Evolutionary conservation across 1,140 invertebrate genomes (phyloP).

Genomic region (Probaryconus sp.): DNA sequence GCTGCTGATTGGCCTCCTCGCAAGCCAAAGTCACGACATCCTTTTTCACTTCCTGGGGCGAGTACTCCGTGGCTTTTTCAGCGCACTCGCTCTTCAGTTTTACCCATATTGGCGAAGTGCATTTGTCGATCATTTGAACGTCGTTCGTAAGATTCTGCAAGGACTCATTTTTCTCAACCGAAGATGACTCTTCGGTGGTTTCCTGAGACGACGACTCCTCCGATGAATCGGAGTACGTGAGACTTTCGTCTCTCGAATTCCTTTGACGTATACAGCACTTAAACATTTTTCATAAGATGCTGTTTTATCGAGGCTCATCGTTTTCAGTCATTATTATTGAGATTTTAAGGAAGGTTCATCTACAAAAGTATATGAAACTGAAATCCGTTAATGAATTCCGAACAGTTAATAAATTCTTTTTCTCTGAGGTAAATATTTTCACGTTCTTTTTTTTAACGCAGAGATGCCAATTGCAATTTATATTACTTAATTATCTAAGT

Average conservation of each 20-base stretch:
- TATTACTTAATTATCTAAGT: too few relatives aligned
- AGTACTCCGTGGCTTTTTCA: constrained; percentile 53
- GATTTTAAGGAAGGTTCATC: too few relatives aligned
- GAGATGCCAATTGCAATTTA: too few relatives aligned
- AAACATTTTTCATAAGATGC: constrained; percentile 66
- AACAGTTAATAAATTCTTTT: too few relatives aligned
- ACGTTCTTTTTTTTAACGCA: too few relatives aligned
- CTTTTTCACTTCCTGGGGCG: constrained; percentile 43
- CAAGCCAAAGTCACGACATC: constrained; percentile 24
- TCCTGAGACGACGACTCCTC: constrained; percentile 36
- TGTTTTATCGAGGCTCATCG: background rate
- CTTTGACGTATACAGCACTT: constrained; percentile 76
- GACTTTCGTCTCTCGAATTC: constrained; percentile 55
- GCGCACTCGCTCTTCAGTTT: constrained; percentile 30
- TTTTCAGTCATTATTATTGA: too few relatives aligned
- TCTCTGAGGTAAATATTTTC: too few relatives aligned
- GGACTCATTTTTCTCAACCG: constrained; percentile 6
- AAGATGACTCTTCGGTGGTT: constrained; percentile 5
- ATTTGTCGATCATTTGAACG: constrained; percentile 34
- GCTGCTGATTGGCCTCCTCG: too few relatives aligned
- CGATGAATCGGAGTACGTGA: constrained; percentile 38
- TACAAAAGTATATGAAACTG: too few relatives aligned
- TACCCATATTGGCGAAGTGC: constrained; percentile 39
- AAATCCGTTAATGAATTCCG: too few relatives aligned
- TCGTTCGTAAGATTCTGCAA: constrained; percentile 1